phyloP scores from a whole-genome alignment of 1,140 invertebrate species.

The Macrobrachium nipponense region DNA sequence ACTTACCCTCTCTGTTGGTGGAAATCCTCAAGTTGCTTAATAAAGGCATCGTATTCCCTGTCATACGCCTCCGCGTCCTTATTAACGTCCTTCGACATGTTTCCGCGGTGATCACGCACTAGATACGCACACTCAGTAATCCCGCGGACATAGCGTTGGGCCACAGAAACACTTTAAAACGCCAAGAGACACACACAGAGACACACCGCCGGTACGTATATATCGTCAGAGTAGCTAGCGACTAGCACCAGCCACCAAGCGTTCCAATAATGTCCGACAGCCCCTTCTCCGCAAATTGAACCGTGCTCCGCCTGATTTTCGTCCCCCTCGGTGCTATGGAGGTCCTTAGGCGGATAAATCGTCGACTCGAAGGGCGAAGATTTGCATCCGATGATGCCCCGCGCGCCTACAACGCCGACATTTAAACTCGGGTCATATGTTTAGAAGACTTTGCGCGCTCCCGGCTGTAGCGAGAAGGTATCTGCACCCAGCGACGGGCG shows the following conservation, averaged over 20 bases:
- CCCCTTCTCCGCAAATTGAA: conserved; percentile 44
- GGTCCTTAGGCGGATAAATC: no score
- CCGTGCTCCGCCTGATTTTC: conserved; percentile 54
- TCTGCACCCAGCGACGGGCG: conserved; percentile 59
- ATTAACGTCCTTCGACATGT: conserved; percentile 78
- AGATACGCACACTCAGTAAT: conserved; percentile 65
- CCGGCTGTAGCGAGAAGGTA: background rate
- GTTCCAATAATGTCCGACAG: conserved; percentile 65
- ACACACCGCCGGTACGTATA: conserved; percentile 66
- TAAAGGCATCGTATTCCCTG: conserved; percentile 79
- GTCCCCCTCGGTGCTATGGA: background rate
- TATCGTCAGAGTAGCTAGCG: conserved; percentile 63
- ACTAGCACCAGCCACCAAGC: conserved; percentile 64
- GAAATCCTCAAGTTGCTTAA: conserved; percentile 84
- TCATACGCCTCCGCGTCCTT: conserved; percentile 80
- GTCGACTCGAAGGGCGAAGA: no score
- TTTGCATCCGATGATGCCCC: no score
- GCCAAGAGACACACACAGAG: conserved; percentile 51
- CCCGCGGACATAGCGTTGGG: conserved; percentile 65
- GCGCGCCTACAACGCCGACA: no score
- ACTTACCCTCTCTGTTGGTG: conserved; percentile 85
- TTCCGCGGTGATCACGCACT: conserved; percentile 49
- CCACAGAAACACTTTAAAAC: conserved; percentile 65
- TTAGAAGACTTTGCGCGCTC: conserved; percentile 25
- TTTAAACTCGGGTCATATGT: background rate